Conservation (phyloP, 1,140 invertebrate genomes). For the Telenomus remus region DNA sequence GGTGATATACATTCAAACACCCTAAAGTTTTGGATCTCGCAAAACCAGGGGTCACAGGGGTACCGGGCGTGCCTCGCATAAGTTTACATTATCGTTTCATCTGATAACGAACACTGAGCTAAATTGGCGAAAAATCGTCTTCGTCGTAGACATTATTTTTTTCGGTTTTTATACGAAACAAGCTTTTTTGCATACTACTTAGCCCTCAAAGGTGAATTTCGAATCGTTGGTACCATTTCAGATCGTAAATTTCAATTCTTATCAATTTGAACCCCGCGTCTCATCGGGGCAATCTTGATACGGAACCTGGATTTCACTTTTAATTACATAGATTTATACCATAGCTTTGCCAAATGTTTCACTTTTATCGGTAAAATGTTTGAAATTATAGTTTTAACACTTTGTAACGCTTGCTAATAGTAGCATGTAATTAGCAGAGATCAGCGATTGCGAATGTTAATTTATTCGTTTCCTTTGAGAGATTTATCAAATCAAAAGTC, state of each 20-base stretch:
- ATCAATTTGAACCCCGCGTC: conserved; percentile 20
- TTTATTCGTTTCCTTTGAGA: no score
- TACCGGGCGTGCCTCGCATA: conserved; percentile 73
- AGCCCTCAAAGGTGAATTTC: no score
- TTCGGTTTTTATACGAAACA: no score
- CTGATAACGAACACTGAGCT: conserved; percentile 67
- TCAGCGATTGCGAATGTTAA: no score
- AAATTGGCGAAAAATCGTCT: conserved; percentile 43
- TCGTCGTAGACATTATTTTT: no score
- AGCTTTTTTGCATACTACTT: no score
- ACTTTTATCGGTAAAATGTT: conserved; percentile 15
- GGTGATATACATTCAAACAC: conserved; percentile 75
- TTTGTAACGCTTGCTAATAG: neutral
- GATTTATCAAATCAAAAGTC: no score
- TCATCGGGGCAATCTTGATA: conserved; percentile 7
- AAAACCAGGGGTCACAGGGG: conserved; percentile 59
- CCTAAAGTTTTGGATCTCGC: conserved; percentile 71
- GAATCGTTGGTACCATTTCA: neutral
- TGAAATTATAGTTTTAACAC: conserved; percentile 23
- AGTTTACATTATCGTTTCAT: conserved; percentile 76
- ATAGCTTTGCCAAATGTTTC: conserved; percentile 10
- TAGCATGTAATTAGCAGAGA: no score
- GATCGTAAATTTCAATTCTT: conserved; percentile 26
- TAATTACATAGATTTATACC: conserved; percentile 32
- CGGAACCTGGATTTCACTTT: conserved; percentile 7